phyloP scores from a whole-genome alignment of 2,797 vertebrate genomes.

The Avahi laniger region DNA sequence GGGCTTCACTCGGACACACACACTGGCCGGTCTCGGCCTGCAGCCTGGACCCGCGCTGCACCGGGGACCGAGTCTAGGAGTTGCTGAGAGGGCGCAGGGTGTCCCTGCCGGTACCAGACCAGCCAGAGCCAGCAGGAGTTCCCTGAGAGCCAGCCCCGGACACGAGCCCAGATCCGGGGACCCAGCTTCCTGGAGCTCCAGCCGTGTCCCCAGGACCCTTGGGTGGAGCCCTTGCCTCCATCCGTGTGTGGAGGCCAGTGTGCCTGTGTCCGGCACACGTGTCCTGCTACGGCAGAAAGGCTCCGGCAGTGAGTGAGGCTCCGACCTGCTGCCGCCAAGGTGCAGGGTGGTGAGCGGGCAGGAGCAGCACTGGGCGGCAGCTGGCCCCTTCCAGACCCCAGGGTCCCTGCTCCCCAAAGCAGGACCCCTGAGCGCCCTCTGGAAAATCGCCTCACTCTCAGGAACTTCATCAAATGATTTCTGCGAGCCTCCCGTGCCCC shows the following conservation, averaged over 20 bases:
- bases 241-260: rapidly evolving
- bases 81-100: background rate
- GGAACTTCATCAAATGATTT: background rate
- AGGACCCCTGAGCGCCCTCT: background rate
- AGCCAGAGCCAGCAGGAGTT: background rate
- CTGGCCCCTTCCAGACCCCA: background rate
- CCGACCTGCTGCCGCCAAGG: background rate
- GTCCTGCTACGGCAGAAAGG: background rate
- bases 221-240: too few relatives aligned
- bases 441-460: rapidly evolving
- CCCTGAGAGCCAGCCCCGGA: background rate
- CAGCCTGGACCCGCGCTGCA: rapidly evolving
- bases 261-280: rapidly evolving
- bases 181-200: background rate
- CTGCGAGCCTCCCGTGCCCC: background rate
- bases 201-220: background rate
- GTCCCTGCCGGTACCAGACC: background rate
- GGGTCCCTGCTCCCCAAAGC: background rate
- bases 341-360: rapidly evolving
- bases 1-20: background rate
- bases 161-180: background rate
- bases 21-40: background rate
- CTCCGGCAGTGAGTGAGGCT: background rate
- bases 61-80: rapidly evolving
- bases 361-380: background rate